Percentiles rank a stretch among this genome's conserved stretches.
Conservation (phyloP, 2,888 invertebrate species). For the Sarcophaga subvicina region DNA sequence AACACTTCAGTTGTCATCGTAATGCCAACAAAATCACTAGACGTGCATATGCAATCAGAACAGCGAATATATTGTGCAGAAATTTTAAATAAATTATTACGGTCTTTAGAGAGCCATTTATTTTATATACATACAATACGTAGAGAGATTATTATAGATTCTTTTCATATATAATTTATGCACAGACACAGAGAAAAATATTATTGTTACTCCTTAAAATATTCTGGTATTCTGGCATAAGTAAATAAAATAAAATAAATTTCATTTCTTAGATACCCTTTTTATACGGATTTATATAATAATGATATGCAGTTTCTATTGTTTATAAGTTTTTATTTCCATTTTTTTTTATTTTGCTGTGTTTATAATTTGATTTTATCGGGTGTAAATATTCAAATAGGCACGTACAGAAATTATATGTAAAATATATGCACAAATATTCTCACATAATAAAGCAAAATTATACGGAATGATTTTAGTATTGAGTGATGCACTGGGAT, state of each 20-base stretch:
- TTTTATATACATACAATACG: no score
- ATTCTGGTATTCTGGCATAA: no score
- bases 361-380: background rate
- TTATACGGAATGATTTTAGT: conserved; percentile 15
- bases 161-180: no score
- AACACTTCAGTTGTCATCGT: conserved; percentile 38
- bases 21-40: conserved; percentile 18
- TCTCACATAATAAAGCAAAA: conserved; percentile 7
- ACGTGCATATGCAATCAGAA: no score
- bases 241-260: no score
- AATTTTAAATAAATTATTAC: background rate
- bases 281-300: no score
- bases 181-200: no score
- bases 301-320: background rate
- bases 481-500: conserved; percentile 19
- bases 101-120: no score
- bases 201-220: no score
- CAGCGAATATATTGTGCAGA: no score
- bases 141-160: no score
- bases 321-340: background rate
- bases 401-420: conserved; percentile 10
- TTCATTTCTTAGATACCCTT: no score
- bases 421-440: background rate
- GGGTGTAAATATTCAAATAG: conserved; percentile 22
- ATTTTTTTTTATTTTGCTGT: background rate